A percentile compares a stretch with the other conserved stretches of the same genome.
These are phyloP conservation scores for Aphelocoma coerulescens DNA, from an alignment of 2,113 vertebrate species.

Conservation along the genomic window DNA sequence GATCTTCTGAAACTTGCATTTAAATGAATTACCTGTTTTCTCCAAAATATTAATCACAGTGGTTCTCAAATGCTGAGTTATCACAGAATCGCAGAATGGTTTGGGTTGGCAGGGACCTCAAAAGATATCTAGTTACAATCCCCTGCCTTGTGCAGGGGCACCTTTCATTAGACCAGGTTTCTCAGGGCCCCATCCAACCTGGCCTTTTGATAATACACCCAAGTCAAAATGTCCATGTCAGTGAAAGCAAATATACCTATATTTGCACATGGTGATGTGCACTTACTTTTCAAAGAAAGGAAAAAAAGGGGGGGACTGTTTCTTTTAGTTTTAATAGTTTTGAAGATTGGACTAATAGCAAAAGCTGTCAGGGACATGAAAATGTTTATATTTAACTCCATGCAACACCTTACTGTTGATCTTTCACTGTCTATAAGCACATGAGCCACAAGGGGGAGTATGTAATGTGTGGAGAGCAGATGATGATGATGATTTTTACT, in stretches of 20 bases:
- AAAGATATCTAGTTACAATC: fast-evolving
- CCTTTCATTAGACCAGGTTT: background rate
- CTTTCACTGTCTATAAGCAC: background rate
- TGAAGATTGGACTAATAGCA: background rate
- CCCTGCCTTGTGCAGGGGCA: background rate
- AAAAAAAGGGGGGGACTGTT: fast-evolving
- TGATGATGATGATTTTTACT: background rate
- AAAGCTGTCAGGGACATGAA: background rate
- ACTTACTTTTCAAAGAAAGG: background rate
- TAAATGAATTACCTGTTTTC: background rate
- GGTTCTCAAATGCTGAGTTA: background rate
- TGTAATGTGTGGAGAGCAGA: background rate
- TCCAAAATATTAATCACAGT: background rate
- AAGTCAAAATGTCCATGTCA: background rate
- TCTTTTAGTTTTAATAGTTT: background rate
- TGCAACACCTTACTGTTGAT: background rate
- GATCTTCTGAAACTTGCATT: background rate
- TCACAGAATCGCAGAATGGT: background rate
- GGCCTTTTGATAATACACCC: background rate
- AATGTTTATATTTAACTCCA: background rate
- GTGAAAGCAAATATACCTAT: background rate
- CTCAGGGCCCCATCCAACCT: background rate
- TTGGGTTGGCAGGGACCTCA: background rate
- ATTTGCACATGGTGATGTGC: background rate
- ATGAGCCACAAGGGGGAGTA: slow-evolving; percentile 16